Evolutionary conservation across 2,113 vertebrate genomes (phyloP).

Genomic region (Aythya baeri): DNA sequence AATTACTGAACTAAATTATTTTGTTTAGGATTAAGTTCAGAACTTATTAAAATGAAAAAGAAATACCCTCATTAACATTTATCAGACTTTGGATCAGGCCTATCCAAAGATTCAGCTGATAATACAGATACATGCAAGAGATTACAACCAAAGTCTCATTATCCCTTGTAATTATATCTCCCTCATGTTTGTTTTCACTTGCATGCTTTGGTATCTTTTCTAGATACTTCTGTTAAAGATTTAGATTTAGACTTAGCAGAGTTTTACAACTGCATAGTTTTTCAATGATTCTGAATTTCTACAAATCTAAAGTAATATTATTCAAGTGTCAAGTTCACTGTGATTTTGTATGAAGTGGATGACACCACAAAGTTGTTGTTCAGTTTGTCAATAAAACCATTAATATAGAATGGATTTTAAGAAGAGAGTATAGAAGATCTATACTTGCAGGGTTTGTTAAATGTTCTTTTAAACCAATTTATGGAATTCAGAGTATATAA

Average conservation of each 20-base stretch:
- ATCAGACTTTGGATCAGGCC: slow-evolving; percentile 25
- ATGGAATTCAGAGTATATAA: not conserved
- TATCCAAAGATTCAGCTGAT: slow-evolving; percentile 39
- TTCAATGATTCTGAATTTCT: not conserved
- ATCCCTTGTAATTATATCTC: slow-evolving; percentile 33
- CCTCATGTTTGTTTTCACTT: slow-evolving; percentile 44
- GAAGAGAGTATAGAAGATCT: not conserved
- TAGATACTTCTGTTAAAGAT: slow-evolving; percentile 10
- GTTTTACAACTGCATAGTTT: not conserved
- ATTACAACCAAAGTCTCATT: slow-evolving; percentile 48
- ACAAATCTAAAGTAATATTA: not conserved
- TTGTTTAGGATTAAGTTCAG: not conserved
- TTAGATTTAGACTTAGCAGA: not conserved
- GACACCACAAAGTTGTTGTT: not conserved
- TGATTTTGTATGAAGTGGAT: not conserved
- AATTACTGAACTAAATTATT: not conserved
- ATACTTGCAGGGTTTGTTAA: not conserved
- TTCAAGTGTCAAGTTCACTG: not conserved
- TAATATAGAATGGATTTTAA: not conserved
- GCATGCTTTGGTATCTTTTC: slow-evolving; percentile 18
- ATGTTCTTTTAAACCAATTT: not conserved
- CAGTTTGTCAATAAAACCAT: not conserved
- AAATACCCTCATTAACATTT: slow-evolving; percentile 31
- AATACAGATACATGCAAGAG: slow-evolving; percentile 16
- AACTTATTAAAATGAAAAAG: not conserved